A percentile compares a stretch with the other conserved stretches of the same genome.
Evolutionary conservation across 2,113 vertebrate genomes (phyloP).

Genomic region (Syrrhaptes paradoxus): DNA sequence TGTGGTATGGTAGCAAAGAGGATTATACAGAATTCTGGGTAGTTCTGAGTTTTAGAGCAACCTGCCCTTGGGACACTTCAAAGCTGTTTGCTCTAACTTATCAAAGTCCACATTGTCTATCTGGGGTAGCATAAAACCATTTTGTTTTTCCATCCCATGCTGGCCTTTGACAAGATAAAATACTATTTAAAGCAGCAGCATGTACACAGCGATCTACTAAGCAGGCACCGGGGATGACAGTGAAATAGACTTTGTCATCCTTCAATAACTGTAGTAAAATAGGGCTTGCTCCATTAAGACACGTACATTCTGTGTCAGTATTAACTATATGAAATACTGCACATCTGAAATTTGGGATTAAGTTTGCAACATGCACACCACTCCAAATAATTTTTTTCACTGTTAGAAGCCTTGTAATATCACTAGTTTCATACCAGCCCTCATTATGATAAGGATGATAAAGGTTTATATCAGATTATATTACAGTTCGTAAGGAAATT

Average conservation of each 20-base stretch:
- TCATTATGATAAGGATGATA: not conserved
- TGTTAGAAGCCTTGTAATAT: not conserved
- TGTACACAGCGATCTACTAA: rapidly evolving
- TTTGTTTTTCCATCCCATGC: not conserved
- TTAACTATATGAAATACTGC: not conserved
- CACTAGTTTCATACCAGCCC: not conserved
- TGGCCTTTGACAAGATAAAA: not conserved
- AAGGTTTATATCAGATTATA: not conserved
- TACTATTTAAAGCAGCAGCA: not conserved
- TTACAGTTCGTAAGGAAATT: not conserved
- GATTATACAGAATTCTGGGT: not conserved
- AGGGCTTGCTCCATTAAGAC: not conserved
- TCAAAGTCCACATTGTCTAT: not conserved
- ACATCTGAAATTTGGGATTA: not conserved
- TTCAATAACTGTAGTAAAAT: not conserved
- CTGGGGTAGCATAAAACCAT: not conserved
- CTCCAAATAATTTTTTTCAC: not conserved
- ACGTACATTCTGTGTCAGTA: not conserved
- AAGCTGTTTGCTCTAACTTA: not conserved
- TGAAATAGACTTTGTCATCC: not conserved
- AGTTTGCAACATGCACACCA: not conserved
- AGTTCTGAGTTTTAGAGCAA: not conserved
- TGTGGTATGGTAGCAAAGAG: not conserved
- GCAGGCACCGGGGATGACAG: not conserved
- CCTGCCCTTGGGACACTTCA: not conserved